Percentiles rank a stretch among this genome's conserved stretches.
These are phyloP conservation scores for Hippocampus abdominalis DNA, from an alignment of 2,113 vertebrate species.

Conservation along the genomic window DNA sequence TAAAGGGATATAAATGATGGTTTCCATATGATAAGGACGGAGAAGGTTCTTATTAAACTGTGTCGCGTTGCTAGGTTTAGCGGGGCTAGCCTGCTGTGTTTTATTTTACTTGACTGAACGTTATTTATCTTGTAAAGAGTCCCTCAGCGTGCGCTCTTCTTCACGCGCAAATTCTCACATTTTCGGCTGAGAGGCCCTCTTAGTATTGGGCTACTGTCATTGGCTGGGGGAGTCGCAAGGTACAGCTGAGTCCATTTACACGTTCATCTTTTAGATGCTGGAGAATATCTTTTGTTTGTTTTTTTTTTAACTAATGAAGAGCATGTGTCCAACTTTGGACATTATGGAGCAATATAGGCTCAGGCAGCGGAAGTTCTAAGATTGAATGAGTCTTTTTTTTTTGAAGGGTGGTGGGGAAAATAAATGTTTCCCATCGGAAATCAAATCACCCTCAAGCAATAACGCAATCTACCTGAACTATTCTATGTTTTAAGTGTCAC, in stretches of 20 bases:
- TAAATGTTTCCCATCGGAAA: background rate
- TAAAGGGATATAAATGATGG: constrained; percentile 24
- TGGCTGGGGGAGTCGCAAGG: too few relatives aligned
- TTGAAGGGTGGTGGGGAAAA: background rate
- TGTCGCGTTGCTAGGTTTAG: constrained; percentile 45
- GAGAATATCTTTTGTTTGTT: too few relatives aligned
- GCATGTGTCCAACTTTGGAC: background rate
- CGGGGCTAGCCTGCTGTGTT: constrained; percentile 22
- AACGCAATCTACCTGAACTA: background rate
- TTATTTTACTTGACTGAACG: constrained; percentile 46
- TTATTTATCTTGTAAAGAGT: constrained; percentile 35
- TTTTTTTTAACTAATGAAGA: background rate
- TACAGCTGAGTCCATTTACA: background rate
- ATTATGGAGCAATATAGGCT: background rate
- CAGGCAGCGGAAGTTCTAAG: background rate
- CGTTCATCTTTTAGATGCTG: background rate
- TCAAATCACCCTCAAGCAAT: background rate
- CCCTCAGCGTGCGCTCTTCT: constrained; percentile 16
- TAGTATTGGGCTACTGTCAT: background rate
- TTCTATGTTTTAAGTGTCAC: background rate
- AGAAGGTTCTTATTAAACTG: constrained; percentile 1
- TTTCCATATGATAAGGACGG: constrained; percentile 13
- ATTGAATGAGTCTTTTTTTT: background rate
- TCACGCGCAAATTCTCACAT: constrained; percentile 25
- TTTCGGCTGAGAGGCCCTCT: constrained; percentile 20